A percentile compares a stretch with the other conserved stretches of the same genome.
Evolutionary conservation across 2,113 vertebrate genomes (phyloP).

Genomic region (Mesitornis unicolor): DNA sequence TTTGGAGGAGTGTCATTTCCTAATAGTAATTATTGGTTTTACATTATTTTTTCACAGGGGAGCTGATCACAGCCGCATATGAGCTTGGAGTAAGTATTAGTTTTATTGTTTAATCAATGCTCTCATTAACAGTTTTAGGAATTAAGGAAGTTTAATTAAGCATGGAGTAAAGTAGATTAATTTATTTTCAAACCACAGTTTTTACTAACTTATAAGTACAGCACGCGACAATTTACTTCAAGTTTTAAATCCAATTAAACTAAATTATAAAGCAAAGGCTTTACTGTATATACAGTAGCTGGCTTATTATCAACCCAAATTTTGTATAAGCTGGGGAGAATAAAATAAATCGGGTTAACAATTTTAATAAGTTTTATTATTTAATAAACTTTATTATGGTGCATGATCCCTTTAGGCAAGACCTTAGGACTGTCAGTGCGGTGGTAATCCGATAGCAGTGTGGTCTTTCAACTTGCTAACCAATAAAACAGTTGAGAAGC

Average conservation of each 20-base stretch:
- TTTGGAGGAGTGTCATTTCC: constrained; percentile 98
- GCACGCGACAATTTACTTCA: constrained; percentile 99
- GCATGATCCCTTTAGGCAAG: constrained; percentile 99
- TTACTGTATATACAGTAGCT: constrained; percentile 99
- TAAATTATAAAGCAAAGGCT: constrained; percentile 99
- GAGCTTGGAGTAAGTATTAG: constrained; percentile 99
- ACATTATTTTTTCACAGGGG: constrained; percentile 99
- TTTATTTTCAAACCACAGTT: constrained; percentile 99
- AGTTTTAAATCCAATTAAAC: constrained; percentile 99
- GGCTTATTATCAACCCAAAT: constrained; percentile 98
- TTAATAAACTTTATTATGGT: constrained; percentile 99
- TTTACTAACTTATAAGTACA: constrained; percentile 99
- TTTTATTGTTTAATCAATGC: constrained; percentile 99
- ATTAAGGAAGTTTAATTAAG: constrained; percentile 99
- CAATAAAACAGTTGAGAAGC: constrained; percentile 66
- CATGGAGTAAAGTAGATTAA: constrained; percentile 99
- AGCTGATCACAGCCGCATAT: constrained; percentile 99
- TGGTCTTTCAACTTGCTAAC: constrained; percentile 84
- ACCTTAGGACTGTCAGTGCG: constrained; percentile 91
- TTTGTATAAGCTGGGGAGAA: constrained; percentile 99
- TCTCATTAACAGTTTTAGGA: constrained; percentile 99
- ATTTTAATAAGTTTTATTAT: constrained; percentile 99
- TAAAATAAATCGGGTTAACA: constrained; percentile 99
- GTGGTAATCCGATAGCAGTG: constrained; percentile 97
- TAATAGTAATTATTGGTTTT: constrained; percentile 99